Evolutionary conservation across 2,797 vertebrate genomes (phyloP), one percentile per base, ranked within the genome.

Genomic region (Petrocephalus sullivani): DNA sequence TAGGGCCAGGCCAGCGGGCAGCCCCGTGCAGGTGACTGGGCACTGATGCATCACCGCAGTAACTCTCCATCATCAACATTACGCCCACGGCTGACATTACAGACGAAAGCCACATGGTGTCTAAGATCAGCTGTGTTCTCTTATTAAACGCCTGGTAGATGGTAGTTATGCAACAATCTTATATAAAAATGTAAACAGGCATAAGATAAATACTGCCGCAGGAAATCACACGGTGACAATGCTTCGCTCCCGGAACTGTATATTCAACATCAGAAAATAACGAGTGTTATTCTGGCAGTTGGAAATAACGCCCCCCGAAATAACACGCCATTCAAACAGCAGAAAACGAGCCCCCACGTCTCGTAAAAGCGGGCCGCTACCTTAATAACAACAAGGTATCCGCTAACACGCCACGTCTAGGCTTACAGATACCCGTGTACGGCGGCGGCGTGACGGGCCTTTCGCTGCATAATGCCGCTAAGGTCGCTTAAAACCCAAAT

Each of bases 321-420:
- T 21, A 49, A 81, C 75, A 46, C 75, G 75, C 75, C 75, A 81
- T 81, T 49, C 37, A 81, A 81, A 81, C 19, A 81, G 75, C 75
- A 49, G 41, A 81, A 81, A 81, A 81, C 75, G 75, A 49, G 49
- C 16, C 75, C 54, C 75, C 75, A 41, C 19, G 37, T 81, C 75
- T 49, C 37, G 49, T 14, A 46, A 81, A 49, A 49, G 75, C 75
- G 41, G 41, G 75, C 75, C 41, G 75, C 37, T 81, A 16, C 75
- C 75, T 81, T 81, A 81, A 81, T 10, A 81, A 81, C 28, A 75
- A 67, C 67, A 71, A 71, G 67, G 67, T 71, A 71, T 71, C 67
- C 67, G 37, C 12, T 71, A 16, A 71, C 67, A 71, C 67, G 14
- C 67, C 14, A 71, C 67, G 67, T 37, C 37, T 71, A 71, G 67